Base-by-base conservation (phyloP, 2,113 vertebrate genomes). In the Urocynchramus pylzowi region DNA sequence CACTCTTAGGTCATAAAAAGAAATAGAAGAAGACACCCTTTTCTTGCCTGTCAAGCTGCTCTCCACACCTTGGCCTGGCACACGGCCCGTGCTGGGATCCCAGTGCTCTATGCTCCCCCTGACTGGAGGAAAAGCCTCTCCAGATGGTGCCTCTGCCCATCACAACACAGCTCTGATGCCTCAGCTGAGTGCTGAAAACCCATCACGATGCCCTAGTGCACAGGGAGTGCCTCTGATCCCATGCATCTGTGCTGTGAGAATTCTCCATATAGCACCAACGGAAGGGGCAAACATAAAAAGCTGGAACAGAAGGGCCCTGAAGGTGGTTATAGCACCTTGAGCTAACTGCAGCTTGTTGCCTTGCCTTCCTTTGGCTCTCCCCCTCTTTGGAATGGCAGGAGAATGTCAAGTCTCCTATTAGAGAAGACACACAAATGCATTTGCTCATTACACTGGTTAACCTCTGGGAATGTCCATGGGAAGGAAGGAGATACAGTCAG, bases 71-170 rank as follows among this genome's bases (percentile, higher is more conserved):
- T 50, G 54, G 24, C 33, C 60, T 56, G 79, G 87, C 60, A 47
- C 41, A 6, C 0, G 9, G 78, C 3, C 70, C 4, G 0, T 3
- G 13, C 11, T 0, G 1, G 78, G 82, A 70, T 74, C 41, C 52
- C 21, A 7, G 0, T 35, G 54, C 69, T 60, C 82, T 18, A 6
- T 0, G 3, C 50, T 44, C 35, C 47, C 70, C 26, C 4, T 13
- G 54, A 7, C 23, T n/a, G 41, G 16, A 49, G 52, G 65, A 95
- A 77, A 86, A 91, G 41, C 35, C 84, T 60, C 74, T 74, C 73
- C 84, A 84, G 44, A 52, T 16, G 92, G 84, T 70, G 81, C 11
- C 87, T 83, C 20, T 68, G 68, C 45, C n/a, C 75, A 59, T 50
- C 68, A 31, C 84, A 79, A n/a, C 1, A 28, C 20, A 44, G 70